Evolutionary conservation across 2,888 invertebrate genomes (phyloP), one percentile per base, ranked within the genome.

Genomic region (Pyrocoelia pectoralis): DNA sequence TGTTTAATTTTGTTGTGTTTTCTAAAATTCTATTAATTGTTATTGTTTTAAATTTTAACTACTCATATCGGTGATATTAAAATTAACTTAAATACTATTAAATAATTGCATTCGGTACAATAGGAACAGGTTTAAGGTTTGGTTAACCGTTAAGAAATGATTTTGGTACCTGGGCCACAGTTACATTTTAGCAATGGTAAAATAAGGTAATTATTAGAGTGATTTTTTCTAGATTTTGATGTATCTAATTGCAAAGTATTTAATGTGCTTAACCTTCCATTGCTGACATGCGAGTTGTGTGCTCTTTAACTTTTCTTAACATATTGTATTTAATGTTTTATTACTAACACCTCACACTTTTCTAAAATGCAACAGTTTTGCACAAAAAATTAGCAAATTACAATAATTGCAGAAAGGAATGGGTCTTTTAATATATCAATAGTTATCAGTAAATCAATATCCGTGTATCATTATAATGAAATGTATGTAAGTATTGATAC

Each of bases 251-350:
- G 58, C 65, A 59, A 61, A 52, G 52, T 58, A 62, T n/a, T n/a
- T n/a, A n/a, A 57, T 66, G 69, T 71, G 63, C 65, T 72, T 73
- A 73, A 72, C 72, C 69, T 78, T 78, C 80, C 81, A 81, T 81
- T 81, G 81, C 81, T 81, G 79, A 80, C 80, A 80, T 81, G 81
- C 80, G 79, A 81, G 81, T 81, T 81, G 80, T 78, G 69, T 71
- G 70, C 63, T 57, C 40, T 65, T 56, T 52, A 38, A 28, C 6
- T 33, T 33, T 8, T 33, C 8, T 33, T 33, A 33, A 33, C 33
- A 6, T 33, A n/a, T 10, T n/a, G 8, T 33, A 8, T 33, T 24
- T 24, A 3, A 24, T 33, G 33, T n/a, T 33, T 33, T 33, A 33
- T 6, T n/a, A n/a, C 33, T 33, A 33, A 33, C 33, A 33, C 33